Evolutionary conservation across 2,113 vertebrate species (phyloP).

Genomic region (Salvelinus fontinalis): DNA sequence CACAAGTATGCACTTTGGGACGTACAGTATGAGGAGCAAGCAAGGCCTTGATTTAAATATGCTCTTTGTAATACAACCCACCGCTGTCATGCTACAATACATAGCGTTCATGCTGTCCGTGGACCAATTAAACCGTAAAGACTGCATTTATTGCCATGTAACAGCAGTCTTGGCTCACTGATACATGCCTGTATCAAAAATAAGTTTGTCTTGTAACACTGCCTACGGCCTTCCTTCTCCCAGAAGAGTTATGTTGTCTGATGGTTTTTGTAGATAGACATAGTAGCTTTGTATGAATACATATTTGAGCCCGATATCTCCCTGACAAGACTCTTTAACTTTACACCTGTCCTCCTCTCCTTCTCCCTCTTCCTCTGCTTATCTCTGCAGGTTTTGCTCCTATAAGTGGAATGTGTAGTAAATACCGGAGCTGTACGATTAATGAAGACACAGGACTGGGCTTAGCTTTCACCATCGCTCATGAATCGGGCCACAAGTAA

Average conservation of each 20-base stretch:
- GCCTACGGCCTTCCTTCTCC: not conserved
- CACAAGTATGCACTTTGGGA: constrained; percentile 34
- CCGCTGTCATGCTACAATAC: constrained; percentile 5
- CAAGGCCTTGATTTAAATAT: constrained; percentile 22
- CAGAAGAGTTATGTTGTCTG: not conserved
- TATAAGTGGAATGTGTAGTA: constrained; percentile 98
- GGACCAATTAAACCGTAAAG: not conserved
- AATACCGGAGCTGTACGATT: constrained; percentile 96
- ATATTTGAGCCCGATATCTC: not conserved
- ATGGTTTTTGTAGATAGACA: not conserved
- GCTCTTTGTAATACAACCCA: constrained; percentile 29
- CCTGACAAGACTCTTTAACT: not conserved
- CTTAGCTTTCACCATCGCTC: constrained; percentile 95
- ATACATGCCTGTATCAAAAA: not conserved
- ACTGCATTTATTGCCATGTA: not conserved
- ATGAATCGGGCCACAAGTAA: constrained; percentile 98
- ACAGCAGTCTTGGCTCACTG: not conserved
- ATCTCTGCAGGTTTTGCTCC: constrained; percentile 88
- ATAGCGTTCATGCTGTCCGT: constrained; percentile 3
- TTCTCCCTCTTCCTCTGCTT: not conserved
- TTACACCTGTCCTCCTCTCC: not conserved
- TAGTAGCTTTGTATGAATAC: not conserved
- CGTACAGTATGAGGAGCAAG: not conserved
- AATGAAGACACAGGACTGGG: constrained; percentile 97
- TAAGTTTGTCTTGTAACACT: not conserved